Percentiles rank a stretch among this genome's conserved stretches.
phyloP scores from a whole-genome alignment of 2,888 invertebrate genomes.

The Campoletis raptor region DNA sequence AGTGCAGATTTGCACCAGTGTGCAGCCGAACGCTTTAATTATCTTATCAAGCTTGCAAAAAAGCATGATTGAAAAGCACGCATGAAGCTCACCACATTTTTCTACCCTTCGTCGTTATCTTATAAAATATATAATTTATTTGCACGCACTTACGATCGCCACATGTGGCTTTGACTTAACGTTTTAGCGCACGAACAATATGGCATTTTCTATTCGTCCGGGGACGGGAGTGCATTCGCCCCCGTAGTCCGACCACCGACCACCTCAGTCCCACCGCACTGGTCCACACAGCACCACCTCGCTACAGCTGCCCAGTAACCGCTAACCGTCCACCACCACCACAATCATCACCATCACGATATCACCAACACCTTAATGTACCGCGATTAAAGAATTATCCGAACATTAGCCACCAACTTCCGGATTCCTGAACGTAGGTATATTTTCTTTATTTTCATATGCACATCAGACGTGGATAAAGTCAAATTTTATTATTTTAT shows the following conservation, averaged over 20 bases:
- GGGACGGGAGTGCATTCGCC: slow-evolving; percentile 87
- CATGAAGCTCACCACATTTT: slow-evolving; percentile 38
- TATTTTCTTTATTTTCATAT: slow-evolving; percentile 35
- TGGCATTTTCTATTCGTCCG: slow-evolving; percentile 85
- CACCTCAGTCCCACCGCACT: slow-evolving; percentile 85
- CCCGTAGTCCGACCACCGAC: slow-evolving; percentile 86
- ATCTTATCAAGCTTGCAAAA: neutral
- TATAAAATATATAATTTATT: slow-evolving; percentile 27
- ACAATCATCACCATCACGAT: slow-evolving; percentile 85
- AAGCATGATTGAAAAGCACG: slow-evolving; percentile 25
- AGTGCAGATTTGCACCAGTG: no score
- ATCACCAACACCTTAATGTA: slow-evolving; percentile 85
- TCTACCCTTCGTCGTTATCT: neutral
- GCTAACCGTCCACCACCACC: slow-evolving; percentile 86
- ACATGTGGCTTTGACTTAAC: slow-evolving; percentile 78
- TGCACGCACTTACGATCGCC: slow-evolving; percentile 76
- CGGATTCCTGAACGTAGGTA: slow-evolving; percentile 79
- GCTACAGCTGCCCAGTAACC: slow-evolving; percentile 88
- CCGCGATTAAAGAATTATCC: slow-evolving; percentile 80
- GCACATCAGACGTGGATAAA: neutral
- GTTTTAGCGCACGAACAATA: slow-evolving; percentile 85
- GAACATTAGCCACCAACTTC: slow-evolving; percentile 75
- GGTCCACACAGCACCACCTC: slow-evolving; percentile 87
- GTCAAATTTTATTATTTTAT: neutral
- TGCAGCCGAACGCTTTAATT: neutral